Conservation (phyloP, 2,888 invertebrate genomes). For the Caenorhabditis sinica region DNA sequence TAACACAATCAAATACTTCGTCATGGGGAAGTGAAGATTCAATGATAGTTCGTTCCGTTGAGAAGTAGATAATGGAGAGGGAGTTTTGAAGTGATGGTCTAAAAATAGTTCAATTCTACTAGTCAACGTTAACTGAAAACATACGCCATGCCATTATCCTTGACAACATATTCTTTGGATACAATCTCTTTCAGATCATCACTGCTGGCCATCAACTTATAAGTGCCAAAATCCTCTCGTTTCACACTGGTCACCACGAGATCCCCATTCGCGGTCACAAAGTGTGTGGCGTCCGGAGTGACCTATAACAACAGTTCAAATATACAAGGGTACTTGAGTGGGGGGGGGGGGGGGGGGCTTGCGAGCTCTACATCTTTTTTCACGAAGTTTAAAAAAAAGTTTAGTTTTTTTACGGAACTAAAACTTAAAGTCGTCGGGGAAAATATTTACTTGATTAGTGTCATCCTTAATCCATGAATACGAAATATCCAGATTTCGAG, state of each 20-base stretch:
- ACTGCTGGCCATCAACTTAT: constrained; percentile 62
- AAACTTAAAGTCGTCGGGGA: background rate
- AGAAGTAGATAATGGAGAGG: constrained; percentile 57
- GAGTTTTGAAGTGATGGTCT: constrained; percentile 55
- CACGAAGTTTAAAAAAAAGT: background rate
- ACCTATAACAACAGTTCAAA: constrained; percentile 68
- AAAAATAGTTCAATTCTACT: background rate
- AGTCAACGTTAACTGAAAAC: background rate
- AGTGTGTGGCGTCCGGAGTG: constrained; percentile 74
- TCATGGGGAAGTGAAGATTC: constrained; percentile 43
- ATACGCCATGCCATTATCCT: constrained; percentile 59
- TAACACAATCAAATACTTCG: constrained; percentile 65
- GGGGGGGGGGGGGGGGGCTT: constrained; percentile 24
- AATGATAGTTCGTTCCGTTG: constrained; percentile 52
- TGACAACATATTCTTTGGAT: constrained; percentile 56
- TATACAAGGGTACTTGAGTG: constrained; percentile 52
- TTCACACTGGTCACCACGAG: constrained; percentile 73
- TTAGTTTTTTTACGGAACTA: background rate
- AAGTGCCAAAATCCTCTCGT: constrained; percentile 63
- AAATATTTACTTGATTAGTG: constrained; percentile 38
- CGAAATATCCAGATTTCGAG: constrained; percentile 41
- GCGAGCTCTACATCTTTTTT: constrained; percentile 29
- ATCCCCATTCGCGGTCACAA: constrained; percentile 76
- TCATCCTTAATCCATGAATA: constrained; percentile 66
- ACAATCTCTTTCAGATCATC: constrained; percentile 63